Conservation (phyloP, 2,113 vertebrate genomes). For the Merops nubicus region DNA sequence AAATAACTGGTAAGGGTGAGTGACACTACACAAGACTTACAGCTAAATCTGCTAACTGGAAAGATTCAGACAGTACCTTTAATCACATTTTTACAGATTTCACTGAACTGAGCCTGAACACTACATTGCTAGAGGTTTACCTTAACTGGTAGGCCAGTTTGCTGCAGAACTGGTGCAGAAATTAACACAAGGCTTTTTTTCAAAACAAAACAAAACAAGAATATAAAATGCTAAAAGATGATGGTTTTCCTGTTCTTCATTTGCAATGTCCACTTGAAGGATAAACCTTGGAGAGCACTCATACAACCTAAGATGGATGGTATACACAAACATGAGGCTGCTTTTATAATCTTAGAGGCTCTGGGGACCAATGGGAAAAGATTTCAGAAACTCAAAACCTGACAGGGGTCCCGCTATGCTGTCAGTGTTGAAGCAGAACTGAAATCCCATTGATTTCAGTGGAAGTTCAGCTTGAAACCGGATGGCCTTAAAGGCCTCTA, state of each 20-base stretch:
- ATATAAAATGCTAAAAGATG: neutral
- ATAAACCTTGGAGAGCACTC: slow-evolving; percentile 43
- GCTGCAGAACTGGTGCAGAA: neutral
- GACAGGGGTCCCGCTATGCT: neutral
- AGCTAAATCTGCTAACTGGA: neutral
- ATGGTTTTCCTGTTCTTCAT: neutral
- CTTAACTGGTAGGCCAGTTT: neutral
- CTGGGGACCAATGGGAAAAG: slow-evolving; percentile 41
- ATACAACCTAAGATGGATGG: slow-evolving; percentile 39
- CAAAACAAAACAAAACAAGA: neutral
- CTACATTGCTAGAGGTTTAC: neutral
- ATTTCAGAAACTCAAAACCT: slow-evolving; percentile 36
- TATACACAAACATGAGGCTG: slow-evolving; percentile 53
- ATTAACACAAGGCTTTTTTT: neutral
- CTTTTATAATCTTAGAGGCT: slow-evolving; percentile 60
- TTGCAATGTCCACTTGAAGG: slow-evolving; percentile 22
- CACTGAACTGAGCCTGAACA: neutral
- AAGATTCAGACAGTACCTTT: neutral
- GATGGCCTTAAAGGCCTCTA: slow-evolving; percentile 63
- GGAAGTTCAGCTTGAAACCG: slow-evolving; percentile 44
- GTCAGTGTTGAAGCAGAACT: slow-evolving; percentile 18
- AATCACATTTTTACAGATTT: neutral
- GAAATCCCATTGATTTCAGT: slow-evolving; percentile 47
- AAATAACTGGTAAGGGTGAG: neutral
- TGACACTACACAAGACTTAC: neutral